These are phyloP conservation scores for Procambarus virginalis DNA, from an alignment of 1,140 invertebrate genomes.

Conservation along the genomic window DNA sequence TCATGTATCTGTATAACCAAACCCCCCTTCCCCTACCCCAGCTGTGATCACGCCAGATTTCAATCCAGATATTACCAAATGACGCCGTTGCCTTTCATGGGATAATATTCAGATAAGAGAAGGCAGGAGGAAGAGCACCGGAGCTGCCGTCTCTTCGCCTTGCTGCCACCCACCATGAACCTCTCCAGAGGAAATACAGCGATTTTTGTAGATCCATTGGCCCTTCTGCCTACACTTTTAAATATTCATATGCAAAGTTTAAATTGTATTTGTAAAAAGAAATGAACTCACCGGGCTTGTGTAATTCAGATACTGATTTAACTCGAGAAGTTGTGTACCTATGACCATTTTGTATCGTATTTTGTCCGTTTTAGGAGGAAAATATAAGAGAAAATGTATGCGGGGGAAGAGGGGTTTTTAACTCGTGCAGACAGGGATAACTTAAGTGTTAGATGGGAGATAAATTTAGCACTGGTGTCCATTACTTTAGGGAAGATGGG, in stretches of 20 bases:
- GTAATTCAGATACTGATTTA: background rate
- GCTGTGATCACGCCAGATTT: background rate
- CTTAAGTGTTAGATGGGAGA: too few species aligned
- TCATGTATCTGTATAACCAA: background rate
- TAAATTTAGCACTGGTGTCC: too few species aligned
- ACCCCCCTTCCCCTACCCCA: background rate
- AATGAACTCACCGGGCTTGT: background rate
- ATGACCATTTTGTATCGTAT: background rate
- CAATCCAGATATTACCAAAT: conserved; percentile 1
- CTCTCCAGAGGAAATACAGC: background rate
- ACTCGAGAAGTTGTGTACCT: background rate
- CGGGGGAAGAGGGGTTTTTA: too few species aligned
- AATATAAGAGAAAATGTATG: too few species aligned
- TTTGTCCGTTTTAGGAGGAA: background rate
- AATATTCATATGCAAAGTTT: background rate
- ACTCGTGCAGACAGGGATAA: too few species aligned
- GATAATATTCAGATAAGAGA: background rate
- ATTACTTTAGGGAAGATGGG: too few species aligned
- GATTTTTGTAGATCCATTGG: background rate
- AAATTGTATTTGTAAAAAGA: background rate
- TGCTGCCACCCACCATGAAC: background rate
- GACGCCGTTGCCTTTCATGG: background rate
- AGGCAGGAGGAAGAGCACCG: background rate
- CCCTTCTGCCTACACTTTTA: background rate
- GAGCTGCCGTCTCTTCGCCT: background rate